Conservation (phyloP, 92 coral and sea anemone species). For the Phymanthus crucifer region DNA sequence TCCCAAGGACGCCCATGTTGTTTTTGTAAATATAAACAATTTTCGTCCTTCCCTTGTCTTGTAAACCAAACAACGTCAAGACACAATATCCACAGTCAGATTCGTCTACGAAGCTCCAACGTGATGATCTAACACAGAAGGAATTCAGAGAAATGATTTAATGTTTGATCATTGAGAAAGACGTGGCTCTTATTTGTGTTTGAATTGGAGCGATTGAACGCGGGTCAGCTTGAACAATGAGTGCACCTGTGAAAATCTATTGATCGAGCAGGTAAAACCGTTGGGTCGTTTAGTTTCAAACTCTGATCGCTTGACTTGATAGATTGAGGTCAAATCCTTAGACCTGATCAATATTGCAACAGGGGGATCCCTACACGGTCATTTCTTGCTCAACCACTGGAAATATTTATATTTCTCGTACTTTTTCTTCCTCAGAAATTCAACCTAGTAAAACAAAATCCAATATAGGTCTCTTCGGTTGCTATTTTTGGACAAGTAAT, state of each 20-base stretch:
- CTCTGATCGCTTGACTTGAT: constrained; percentile 21
- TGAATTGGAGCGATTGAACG: constrained; percentile 44
- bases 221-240: constrained; percentile 49
- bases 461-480: background rate
- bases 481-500: background rate
- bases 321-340: constrained; percentile 8
- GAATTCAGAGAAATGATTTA: constrained; percentile 68
- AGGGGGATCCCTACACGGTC: background rate
- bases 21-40: constrained; percentile 27
- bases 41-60: constrained; percentile 17
- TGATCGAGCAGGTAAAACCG: constrained; percentile 44
- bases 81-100: constrained; percentile 18
- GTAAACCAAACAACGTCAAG: constrained; percentile 19
- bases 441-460: background rate
- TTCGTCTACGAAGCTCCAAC: constrained; percentile 19
- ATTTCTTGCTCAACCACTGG: background rate
- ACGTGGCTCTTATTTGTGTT: constrained; percentile 61
- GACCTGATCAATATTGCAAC: constrained; percentile 8
- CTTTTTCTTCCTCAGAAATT: background rate
- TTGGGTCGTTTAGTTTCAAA: constrained; percentile 1
- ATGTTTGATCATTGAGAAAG: constrained; percentile 64
- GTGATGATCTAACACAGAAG: constrained; percentile 59
- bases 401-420: background rate
- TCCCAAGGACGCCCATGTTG: constrained; percentile 74
- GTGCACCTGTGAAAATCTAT: constrained; percentile 46